A percentile compares a stretch with the other conserved stretches of the same genome.
Conservation (phyloP, 2,888 invertebrate species). For the Argyresthia albistria region DNA sequence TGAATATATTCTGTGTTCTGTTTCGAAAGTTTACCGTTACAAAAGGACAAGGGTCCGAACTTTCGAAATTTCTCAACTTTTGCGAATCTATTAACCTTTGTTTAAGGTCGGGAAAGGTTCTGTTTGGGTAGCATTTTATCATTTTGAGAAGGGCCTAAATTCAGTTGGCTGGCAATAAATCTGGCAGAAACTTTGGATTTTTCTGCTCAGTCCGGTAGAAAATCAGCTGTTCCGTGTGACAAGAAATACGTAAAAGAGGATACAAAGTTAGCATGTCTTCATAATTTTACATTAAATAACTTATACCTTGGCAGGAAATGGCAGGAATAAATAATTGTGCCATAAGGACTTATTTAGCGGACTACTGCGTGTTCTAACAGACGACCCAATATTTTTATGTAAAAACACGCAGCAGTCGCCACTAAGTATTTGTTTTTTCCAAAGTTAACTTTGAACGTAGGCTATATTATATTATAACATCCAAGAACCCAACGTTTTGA, state of each 20-base stretch:
- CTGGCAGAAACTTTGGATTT: constrained; percentile 9
- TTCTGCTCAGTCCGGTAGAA: constrained; percentile 10
- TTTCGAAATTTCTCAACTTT: constrained; percentile 13
- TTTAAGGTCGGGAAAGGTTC: constrained; percentile 9
- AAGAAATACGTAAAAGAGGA: neutral
- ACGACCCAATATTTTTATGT: too few relatives aligned
- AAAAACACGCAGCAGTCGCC: too few relatives aligned
- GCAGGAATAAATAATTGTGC: too few relatives aligned
- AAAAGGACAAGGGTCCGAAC: constrained; percentile 8
- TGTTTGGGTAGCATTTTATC: constrained; percentile 9
- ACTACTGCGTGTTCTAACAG: too few relatives aligned
- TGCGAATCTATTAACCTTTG: constrained; percentile 16
- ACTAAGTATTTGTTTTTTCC: too few relatives aligned
- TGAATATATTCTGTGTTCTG: too few relatives aligned
- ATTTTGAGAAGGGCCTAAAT: constrained; percentile 10
- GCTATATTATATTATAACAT: too few relatives aligned
- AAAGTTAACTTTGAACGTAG: too few relatives aligned
- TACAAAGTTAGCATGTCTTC: neutral
- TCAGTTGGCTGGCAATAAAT: constrained; percentile 12
- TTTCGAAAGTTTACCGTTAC: too few relatives aligned
- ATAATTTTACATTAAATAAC: neutral
- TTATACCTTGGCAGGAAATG: too few relatives aligned
- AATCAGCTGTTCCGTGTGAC: neutral
- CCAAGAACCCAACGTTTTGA: neutral
- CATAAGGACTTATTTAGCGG: too few relatives aligned